phyloP scores from a whole-genome alignment of 1,140 invertebrate genomes.

The Drosophila tsacasi region DNA sequence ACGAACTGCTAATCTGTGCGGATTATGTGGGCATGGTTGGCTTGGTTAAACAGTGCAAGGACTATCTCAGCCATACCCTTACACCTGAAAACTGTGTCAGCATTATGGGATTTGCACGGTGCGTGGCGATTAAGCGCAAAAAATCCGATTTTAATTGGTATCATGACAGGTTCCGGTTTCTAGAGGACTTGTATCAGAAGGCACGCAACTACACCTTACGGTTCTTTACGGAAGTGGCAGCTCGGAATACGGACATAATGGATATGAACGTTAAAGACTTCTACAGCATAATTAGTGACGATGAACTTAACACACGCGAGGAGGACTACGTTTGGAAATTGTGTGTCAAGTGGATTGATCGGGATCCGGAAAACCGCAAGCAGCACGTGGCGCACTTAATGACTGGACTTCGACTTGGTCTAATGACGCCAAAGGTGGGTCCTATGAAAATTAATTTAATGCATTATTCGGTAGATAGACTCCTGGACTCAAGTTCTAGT shows the following conservation, averaged over 20 bases:
- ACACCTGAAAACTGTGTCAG: constrained; percentile 92
- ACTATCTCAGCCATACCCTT: constrained; percentile 89
- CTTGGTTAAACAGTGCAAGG: constrained; percentile 91
- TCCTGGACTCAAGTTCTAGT: background rate
- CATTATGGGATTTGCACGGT: constrained; percentile 92
- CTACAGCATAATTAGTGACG: constrained; percentile 89
- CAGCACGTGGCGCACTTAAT: constrained; percentile 90
- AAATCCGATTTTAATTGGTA: constrained; percentile 57
- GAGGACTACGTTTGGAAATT: constrained; percentile 87
- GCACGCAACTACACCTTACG: constrained; percentile 90
- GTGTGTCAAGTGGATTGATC: constrained; percentile 87
- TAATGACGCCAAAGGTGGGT: constrained; percentile 91
- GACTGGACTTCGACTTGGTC: constrained; percentile 92
- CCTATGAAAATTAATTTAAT: background rate
- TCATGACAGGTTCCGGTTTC: constrained; percentile 83
- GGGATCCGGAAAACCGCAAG: constrained; percentile 88
- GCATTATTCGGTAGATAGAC: background rate
- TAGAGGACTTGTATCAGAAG: constrained; percentile 89
- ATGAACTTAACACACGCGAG: constrained; percentile 90
- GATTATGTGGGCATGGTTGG: constrained; percentile 93
- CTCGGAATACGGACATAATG: constrained; percentile 90
- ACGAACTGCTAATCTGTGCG: constrained; percentile 90
- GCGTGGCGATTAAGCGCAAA: constrained; percentile 3
- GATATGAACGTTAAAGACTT: constrained; percentile 89
- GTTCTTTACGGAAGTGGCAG: constrained; percentile 90